Base-by-base conservation (phyloP, 2,113 vertebrate species). In the Tachysurus fulvidraco region DNA sequence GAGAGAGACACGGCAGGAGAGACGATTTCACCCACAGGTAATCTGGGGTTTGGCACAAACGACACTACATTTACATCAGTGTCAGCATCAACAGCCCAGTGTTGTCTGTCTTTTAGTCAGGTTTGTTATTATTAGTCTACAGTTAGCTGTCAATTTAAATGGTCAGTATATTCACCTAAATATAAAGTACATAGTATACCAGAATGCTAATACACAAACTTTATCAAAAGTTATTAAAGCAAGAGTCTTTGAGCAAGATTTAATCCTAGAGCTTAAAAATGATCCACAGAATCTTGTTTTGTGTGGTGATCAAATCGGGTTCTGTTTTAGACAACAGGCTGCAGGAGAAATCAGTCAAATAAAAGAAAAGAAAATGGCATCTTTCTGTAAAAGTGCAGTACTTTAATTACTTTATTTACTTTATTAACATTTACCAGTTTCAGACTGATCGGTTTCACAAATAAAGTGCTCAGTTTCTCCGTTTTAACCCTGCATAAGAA, bases 11-110 rank as follows among this genome's bases (percentile, higher is more conserved):
- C 93, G 0, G 94, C 93, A 2, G 93, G 93, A 1, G 94, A 96
- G 85, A 93, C 96, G 91, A 94, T 94, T 74, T 91, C 93, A 78
- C 81, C 88, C 88, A 92, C 94, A 83, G 96, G 96, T 97, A 93
- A 0, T 62, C 23, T 25, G 21, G 21, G 19, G 8, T 60, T 23
- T 23, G 59, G 59, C 7, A 8, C 5, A 9, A 23, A 23, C 2
- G 36, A 36, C 36, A 36, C 36, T 36, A 36, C 36, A 36, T 28
- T 8, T 62, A 59, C 57, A 12, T 12, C 11, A 5, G 46, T 50
- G 46, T 50, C 46, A 5, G 8, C 8, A 4, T 7, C 5, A 50
- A 50, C 46, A 50, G 46, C 46, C 46, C 8, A 50, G 46, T 65
- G 2, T 30, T 14, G 28, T 28, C 3, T 28, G 46, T 14, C n/a